Evolutionary conservation across 2,888 invertebrate species (phyloP).

Genomic region (Hermaeophaga mercurialis): DNA sequence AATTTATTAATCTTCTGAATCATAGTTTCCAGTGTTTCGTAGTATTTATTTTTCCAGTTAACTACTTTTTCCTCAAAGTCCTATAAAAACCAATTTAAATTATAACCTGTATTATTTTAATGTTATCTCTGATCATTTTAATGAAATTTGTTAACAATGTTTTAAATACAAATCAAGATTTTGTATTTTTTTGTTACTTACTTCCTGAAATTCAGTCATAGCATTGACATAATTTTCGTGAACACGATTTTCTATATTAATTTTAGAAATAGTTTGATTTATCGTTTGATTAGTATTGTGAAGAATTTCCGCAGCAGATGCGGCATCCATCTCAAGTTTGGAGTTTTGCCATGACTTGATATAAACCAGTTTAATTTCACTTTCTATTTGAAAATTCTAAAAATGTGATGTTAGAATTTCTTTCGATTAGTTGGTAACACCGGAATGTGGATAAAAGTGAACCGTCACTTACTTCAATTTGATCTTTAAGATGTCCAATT

Average conservation of each 20-base stretch:
- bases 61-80: conserved; percentile 49
- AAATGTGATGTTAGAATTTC: conserved; percentile 22
- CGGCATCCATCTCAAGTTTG: conserved; percentile 52
- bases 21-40: conserved; percentile 51
- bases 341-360: conserved; percentile 53
- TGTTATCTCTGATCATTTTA: too few relatives aligned
- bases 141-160: too few relatives aligned
- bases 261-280: conserved; percentile 46
- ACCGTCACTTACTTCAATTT: conserved; percentile 44
- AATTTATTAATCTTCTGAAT: conserved; percentile 52
- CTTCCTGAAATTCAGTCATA: conserved; percentile 46
- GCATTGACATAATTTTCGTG: conserved; percentile 52
- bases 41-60: conserved; percentile 55
- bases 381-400: conserved; percentile 48
- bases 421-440: background rate
- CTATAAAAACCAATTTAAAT: too few relatives aligned
- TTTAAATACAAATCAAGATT: too few relatives aligned
- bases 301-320: conserved; percentile 46
- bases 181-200: too few relatives aligned
- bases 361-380: conserved; percentile 46
- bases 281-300: conserved; percentile 46
- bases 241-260: conserved; percentile 53
- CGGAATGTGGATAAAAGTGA: too few relatives aligned
- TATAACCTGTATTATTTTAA: too few relatives aligned
- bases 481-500: conserved; percentile 49